Evolutionary conservation across 2,888 invertebrate species (phyloP).

Genomic region (Volucella bombylans): DNA sequence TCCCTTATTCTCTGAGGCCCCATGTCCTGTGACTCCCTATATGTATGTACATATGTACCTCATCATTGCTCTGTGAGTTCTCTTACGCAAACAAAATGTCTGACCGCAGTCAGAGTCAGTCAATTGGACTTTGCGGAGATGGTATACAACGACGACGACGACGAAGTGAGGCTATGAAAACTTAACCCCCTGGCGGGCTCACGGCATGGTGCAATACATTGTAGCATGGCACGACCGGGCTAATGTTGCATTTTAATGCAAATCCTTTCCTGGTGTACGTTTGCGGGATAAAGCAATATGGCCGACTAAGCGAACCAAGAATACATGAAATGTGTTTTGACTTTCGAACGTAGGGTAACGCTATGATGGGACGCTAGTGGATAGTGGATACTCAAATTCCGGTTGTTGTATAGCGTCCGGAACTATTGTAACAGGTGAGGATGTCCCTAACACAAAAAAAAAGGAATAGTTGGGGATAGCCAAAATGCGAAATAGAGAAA

Average conservation of each 20-base stretch:
- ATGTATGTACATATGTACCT: not conserved
- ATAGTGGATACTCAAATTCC: slow-evolving; percentile 2
- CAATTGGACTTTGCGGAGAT: slow-evolving; percentile 68
- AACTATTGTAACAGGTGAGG: slow-evolving; percentile 55
- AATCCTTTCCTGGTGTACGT: slow-evolving; percentile 69
- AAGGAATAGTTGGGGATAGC: slow-evolving; percentile 19
- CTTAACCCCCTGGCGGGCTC: not conserved
- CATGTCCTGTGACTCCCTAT: not conserved
- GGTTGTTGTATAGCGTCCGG: slow-evolving; percentile 14
- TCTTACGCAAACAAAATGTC: slow-evolving; percentile 63
- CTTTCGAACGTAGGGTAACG: not conserved
- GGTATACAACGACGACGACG: slow-evolving; percentile 51
- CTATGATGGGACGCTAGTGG: not conserved
- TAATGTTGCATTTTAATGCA: slow-evolving; percentile 73
- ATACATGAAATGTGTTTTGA: slow-evolving; percentile 42
- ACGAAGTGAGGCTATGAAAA: slow-evolving; percentile 58
- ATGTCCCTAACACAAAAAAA: not conserved
- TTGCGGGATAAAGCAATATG: slow-evolving; percentile 73
- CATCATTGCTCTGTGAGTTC: not conserved
- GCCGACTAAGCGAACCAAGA: slow-evolving; percentile 47
- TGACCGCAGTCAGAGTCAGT: slow-evolving; percentile 73
- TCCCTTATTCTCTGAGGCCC: too few relatives aligned
- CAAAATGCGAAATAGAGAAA: slow-evolving; percentile 68
- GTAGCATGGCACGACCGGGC: slow-evolving; percentile 17
- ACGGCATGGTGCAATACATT: too few relatives aligned